phyloP scores from a whole-genome alignment of 2,797 vertebrate species.

The Erpetoichthys calabaricus region DNA sequence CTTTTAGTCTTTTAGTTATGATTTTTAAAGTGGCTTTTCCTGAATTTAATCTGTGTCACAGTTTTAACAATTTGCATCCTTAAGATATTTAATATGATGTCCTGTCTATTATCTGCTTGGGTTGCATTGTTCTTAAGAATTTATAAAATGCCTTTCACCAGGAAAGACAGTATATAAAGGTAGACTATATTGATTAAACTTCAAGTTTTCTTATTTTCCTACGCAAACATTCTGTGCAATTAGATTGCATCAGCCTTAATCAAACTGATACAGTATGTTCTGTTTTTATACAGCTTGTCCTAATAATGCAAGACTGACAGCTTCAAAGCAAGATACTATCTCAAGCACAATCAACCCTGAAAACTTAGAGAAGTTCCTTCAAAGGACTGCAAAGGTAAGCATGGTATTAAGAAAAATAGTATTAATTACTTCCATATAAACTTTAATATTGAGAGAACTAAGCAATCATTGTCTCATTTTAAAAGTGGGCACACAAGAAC shows the following conservation, averaged over 20 bases:
- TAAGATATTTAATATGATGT: too few species aligned
- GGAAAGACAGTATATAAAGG: too few species aligned
- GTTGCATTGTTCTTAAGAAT: too few species aligned
- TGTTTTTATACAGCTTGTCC: neutral
- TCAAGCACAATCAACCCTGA: conserved; percentile 29
- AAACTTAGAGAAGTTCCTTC: conserved; percentile 45
- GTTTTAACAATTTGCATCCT: too few species aligned
- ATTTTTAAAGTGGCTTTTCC: too few species aligned
- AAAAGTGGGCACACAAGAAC: conserved; percentile 38
- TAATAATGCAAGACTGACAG: conserved; percentile 1
- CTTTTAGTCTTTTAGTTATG: too few species aligned
- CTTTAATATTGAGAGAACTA: conserved; percentile 14
- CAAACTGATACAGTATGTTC: neutral
- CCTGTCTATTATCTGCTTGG: too few species aligned
- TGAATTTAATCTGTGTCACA: too few species aligned
- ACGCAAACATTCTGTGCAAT: too few species aligned
- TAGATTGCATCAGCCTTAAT: neutral
- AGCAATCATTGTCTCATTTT: conserved; percentile 15
- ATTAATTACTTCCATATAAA: conserved; percentile 43
- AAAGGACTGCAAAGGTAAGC: conserved; percentile 58
- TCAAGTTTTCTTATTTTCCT: too few species aligned
- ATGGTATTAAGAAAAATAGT: conserved; percentile 26
- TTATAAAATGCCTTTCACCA: too few species aligned
- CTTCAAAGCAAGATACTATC: conserved; percentile 17
- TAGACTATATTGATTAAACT: too few species aligned